Conservation (phyloP, 2,888 invertebrate species). For the Drosophila neonasuta region DNA sequence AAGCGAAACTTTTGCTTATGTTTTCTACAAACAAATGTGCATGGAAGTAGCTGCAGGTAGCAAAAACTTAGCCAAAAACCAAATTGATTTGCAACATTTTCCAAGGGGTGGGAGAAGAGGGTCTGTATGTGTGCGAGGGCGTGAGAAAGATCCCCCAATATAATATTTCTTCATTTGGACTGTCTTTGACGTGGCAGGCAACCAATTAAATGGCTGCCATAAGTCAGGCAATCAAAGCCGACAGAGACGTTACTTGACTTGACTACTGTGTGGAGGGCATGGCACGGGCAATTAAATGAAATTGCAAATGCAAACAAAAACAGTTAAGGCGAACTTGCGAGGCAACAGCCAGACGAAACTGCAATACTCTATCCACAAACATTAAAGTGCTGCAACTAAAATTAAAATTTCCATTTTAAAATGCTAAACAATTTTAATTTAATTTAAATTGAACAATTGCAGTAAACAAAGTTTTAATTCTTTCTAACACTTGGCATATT, state of each 20-base stretch:
- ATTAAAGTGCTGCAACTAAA: too few species aligned
- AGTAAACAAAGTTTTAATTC: too few species aligned
- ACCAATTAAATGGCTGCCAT: conserved; percentile 66
- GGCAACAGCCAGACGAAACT: conserved; percentile 6
- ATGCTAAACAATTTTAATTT: too few species aligned
- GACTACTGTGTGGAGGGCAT: conserved; percentile 2
- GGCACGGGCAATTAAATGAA: conserved; percentile 59
- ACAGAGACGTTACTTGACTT: conserved; percentile 27
- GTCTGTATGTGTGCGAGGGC: not conserved
- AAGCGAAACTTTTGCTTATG: conserved; percentile 65
- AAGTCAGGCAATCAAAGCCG: conserved; percentile 69
- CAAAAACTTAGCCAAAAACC: conserved; percentile 59
- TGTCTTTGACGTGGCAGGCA: conserved; percentile 69
- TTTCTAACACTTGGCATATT: not conserved
- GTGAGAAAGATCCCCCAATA: conserved; percentile 20
- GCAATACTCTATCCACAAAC: conserved; percentile 31
- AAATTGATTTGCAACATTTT: conserved; percentile 71
- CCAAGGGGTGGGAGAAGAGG: conserved; percentile 1
- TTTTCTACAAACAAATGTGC: conserved; percentile 65
- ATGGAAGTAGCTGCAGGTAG: conserved; percentile 38
- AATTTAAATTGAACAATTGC: too few species aligned
- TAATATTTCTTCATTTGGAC: conserved; percentile 66
- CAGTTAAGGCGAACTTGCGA: not conserved
- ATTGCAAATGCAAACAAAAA: conserved; percentile 63
- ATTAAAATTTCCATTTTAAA: too few species aligned